Evolutionary conservation across 1,140 invertebrate species (phyloP).

Genomic region (Dinoponera quadriceps): DNA sequence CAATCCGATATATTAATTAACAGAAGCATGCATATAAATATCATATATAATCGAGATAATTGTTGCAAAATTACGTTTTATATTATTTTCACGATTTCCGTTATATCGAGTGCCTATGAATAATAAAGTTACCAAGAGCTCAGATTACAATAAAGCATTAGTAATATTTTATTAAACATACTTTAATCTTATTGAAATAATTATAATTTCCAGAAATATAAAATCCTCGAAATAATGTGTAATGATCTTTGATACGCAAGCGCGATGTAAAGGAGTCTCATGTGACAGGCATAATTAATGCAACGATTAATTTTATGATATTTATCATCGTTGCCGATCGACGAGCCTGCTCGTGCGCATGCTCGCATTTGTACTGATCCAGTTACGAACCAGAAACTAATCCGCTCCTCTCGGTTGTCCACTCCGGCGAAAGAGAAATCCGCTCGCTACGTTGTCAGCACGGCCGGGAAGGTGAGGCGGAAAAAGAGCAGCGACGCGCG

Average conservation of each 20-base stretch:
- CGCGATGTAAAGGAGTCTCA: background rate
- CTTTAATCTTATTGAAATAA: background rate
- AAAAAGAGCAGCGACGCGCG: conserved; percentile 48
- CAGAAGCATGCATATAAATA: background rate
- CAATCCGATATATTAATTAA: background rate
- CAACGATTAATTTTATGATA: background rate
- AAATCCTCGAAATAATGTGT: no score
- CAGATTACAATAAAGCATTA: background rate
- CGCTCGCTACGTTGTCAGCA: conserved; percentile 66
- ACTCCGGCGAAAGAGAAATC: conserved; percentile 83
- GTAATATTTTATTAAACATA: background rate
- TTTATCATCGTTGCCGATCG: conserved; percentile 3
- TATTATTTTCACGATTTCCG: background rate
- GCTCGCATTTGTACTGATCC: conserved; percentile 78
- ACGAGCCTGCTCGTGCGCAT: conserved; percentile 66
- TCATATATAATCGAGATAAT: background rate
- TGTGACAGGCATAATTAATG: background rate
- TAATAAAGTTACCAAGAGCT: background rate
- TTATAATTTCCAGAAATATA: no score
- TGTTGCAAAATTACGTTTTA: background rate
- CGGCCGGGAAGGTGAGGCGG: conserved; percentile 3
- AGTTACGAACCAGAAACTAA: conserved; percentile 79
- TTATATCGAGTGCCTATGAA: background rate
- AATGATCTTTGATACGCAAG: background rate
- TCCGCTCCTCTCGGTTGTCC: conserved; percentile 64